Evolutionary conservation across 1,140 invertebrate species (phyloP).

Genomic region (Cylas formicarius): DNA sequence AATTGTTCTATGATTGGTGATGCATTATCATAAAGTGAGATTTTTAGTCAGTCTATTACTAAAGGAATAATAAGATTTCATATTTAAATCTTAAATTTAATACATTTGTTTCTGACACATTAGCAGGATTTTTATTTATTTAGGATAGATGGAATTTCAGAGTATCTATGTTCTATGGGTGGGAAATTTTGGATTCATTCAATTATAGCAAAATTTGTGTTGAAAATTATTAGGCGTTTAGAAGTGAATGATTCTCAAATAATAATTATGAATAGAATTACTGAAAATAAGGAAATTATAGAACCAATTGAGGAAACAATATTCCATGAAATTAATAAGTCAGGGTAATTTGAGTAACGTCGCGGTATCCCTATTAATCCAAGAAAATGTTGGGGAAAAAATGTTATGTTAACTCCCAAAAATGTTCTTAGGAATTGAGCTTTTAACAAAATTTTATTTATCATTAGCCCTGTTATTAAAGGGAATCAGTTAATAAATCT

Average conservation of each 20-base stretch:
- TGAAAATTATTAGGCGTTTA: conserved; percentile 42
- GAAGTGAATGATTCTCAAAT: conserved; percentile 43
- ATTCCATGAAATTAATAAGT: conserved; percentile 57
- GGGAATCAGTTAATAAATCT: conserved; percentile 61
- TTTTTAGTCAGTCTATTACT: conserved; percentile 6
- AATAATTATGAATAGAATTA: conserved; percentile 52
- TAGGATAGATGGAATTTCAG: conserved; percentile 49
- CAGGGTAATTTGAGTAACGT: conserved; percentile 64
- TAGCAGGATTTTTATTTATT: too few relatives aligned
- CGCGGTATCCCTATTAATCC: conserved; percentile 65
- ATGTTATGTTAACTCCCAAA: conserved; percentile 65
- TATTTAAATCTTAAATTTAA: conserved; percentile 51
- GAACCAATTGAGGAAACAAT: conserved; percentile 55
- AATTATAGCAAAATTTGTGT: conserved; percentile 44
- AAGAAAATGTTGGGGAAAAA: conserved; percentile 70
- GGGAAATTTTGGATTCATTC: conserved; percentile 53
- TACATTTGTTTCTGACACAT: conserved; percentile 50
- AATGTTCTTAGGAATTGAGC: conserved; percentile 56
- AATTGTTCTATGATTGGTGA: conserved; percentile 54
- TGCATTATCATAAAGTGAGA: conserved; percentile 19
- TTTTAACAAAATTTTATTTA: conserved; percentile 52
- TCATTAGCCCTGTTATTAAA: conserved; percentile 50
- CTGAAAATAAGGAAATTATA: conserved; percentile 48
- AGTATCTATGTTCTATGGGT: conserved; percentile 49
- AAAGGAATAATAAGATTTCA: conserved; percentile 41